phyloP scores from a whole-genome alignment of 2,888 invertebrate genomes.

The Petrophora chlorosata region DNA sequence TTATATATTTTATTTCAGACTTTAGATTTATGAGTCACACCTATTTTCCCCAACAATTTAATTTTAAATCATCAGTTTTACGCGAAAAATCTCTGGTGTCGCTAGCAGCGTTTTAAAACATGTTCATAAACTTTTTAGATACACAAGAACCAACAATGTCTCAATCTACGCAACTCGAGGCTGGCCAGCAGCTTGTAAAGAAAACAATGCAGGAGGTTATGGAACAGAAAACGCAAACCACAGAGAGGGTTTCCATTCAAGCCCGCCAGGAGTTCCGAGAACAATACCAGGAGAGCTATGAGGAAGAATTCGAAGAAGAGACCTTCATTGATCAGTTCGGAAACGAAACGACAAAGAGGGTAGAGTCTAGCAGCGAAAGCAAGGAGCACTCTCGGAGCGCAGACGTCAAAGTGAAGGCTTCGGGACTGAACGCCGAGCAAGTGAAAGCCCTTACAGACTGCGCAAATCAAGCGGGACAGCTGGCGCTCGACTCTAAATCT shows the following conservation, averaged over 20 bases:
- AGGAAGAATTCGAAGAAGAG: constrained; percentile 79
- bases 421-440: constrained; percentile 74
- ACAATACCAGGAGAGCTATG: constrained; percentile 75
- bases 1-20: constrained; percentile 26
- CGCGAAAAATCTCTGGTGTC: neutral
- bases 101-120: neutral
- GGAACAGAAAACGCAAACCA: constrained; percentile 64
- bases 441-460: constrained; percentile 78
- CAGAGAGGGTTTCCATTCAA: constrained; percentile 72
- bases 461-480: constrained; percentile 77
- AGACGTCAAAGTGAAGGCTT: constrained; percentile 77
- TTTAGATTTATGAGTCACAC: constrained; percentile 10
- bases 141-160: constrained; percentile 59
- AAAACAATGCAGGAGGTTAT: constrained; percentile 77
- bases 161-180: constrained; percentile 67
- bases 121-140: constrained; percentile 51
- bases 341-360: constrained; percentile 73
- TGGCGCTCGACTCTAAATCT: constrained; percentile 76
- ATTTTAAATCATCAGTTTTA: constrained; percentile 6
- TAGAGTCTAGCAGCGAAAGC: constrained; percentile 78
- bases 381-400: constrained; percentile 78
- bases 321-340: constrained; percentile 75
- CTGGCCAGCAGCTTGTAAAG: constrained; percentile 77
- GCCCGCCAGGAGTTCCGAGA: constrained; percentile 80
- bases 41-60: constrained; percentile 6